Evolutionary conservation across 2,113 vertebrate genomes (phyloP).

Genomic region (Donacobius atricapilla): DNA sequence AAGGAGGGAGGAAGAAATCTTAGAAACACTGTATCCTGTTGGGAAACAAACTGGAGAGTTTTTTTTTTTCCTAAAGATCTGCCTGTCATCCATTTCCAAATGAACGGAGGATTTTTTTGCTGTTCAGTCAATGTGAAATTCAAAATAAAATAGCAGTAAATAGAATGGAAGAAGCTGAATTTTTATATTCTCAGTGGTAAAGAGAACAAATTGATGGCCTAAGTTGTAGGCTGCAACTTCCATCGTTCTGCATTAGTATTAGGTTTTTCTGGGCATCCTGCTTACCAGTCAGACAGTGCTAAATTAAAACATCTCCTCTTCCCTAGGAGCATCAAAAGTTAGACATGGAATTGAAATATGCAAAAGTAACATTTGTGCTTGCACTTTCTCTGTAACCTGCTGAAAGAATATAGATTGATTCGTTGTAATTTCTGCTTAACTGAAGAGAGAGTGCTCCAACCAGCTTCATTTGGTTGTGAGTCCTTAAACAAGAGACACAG

Average conservation of each 20-base stretch:
- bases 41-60: not conserved
- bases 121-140: not conserved
- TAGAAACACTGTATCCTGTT: not conserved
- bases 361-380: not conserved
- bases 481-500: not conserved
- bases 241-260: not conserved
- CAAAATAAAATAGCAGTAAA: not conserved
- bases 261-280: not conserved
- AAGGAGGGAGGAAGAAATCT: not conserved
- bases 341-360: not conserved
- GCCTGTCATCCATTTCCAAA: not conserved
- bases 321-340: not conserved
- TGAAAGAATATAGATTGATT: not conserved
- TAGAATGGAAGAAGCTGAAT: not conserved
- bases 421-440: not conserved
- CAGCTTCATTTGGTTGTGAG: not conserved
- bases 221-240: not conserved
- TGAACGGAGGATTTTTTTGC: not conserved
- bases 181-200: not conserved
- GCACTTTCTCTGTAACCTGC: not conserved
- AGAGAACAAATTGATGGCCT: not conserved
- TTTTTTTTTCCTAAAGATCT: not conserved
- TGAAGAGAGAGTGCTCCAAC: not conserved
- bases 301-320: not conserved
- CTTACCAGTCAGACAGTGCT: not conserved